Percentiles rank a stretch among this genome's conserved stretches.
These are phyloP conservation scores for Grammomys surdaster DNA, from an alignment of 2,113 vertebrate species.

Conservation along the genomic window DNA sequence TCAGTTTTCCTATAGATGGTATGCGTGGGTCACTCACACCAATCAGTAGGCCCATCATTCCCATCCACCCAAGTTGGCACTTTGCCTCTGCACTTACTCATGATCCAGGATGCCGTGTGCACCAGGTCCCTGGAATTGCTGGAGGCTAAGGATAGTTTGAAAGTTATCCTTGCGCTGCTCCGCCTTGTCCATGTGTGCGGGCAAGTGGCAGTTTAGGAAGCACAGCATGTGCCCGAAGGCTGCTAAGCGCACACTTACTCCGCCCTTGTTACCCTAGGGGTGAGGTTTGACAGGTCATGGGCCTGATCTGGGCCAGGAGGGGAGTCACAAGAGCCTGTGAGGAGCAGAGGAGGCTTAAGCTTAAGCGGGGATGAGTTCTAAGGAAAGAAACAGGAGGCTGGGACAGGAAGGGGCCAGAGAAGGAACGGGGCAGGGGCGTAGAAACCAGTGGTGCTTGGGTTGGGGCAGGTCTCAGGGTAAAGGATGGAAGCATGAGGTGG, in stretches of 20 bases:
- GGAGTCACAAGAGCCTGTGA: not conserved
- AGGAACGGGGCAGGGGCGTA: not conserved
- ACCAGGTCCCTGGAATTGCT: conserved; percentile 94
- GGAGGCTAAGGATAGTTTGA: conserved; percentile 97
- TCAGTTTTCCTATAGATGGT: not conserved
- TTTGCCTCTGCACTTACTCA: conserved; percentile 87
- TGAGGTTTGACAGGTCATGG: not conserved
- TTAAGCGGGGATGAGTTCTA: not conserved
- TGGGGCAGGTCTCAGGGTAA: not conserved
- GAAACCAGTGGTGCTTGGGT: not conserved
- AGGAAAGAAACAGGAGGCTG: not conserved
- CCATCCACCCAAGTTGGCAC: not conserved
- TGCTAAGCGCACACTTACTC: conserved; percentile 92
- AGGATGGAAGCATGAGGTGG: not conserved
- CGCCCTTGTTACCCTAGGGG: conserved; percentile 97
- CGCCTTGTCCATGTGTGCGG: conserved; percentile 97
- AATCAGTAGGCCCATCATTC: not conserved
- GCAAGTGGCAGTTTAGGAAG: conserved; percentile 99
- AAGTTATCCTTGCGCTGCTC: conserved; percentile 98
- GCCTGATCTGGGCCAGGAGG: not conserved
- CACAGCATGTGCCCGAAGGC: conserved; percentile 97
- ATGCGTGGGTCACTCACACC: not conserved
- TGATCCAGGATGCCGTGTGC: conserved; percentile 96
- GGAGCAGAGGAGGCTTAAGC: not conserved
- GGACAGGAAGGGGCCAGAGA: not conserved